A percentile compares a stretch with the other conserved stretches of the same genome.
phyloP scores from a whole-genome alignment of 1,140 invertebrate genomes.

The Sinonovacula constricta region DNA sequence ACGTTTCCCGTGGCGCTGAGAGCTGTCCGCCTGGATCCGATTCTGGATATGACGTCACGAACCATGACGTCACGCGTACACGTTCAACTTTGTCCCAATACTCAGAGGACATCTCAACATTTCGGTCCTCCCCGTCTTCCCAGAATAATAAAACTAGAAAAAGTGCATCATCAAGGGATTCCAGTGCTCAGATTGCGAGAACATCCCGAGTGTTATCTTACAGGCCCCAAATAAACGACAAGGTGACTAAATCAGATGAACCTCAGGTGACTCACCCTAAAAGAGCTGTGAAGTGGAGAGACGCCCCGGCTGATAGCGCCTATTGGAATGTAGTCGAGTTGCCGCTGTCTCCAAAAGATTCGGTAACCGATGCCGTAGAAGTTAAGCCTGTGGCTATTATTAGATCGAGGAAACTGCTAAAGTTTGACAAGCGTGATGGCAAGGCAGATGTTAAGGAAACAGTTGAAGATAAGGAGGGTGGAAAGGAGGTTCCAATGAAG shows the following conservation, averaged over 20 bases:
- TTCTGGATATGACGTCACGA: not conserved
- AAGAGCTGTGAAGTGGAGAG: constrained; percentile 39
- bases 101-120: not conserved
- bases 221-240: too few species aligned
- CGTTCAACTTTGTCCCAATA: not conserved
- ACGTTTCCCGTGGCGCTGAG: not conserved
- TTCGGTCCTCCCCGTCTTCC: too few species aligned
- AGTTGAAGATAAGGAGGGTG: not conserved
- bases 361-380: constrained; percentile 23
- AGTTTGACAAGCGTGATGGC: not conserved
- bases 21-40: not conserved
- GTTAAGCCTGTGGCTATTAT: constrained; percentile 18
- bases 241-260: constrained; percentile 14
- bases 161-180: too few species aligned
- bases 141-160: too few species aligned
- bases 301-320: constrained; percentile 13
- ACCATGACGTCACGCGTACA: not conserved
- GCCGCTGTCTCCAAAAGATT: not conserved
- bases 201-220: too few species aligned
- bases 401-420: constrained; percentile 18
- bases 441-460: not conserved
- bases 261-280: too few species aligned
- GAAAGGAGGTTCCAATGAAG: not conserved
- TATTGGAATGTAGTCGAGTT: constrained; percentile 23
- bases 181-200: too few species aligned